Evolutionary conservation across 37 sponge, comb jelly and placozoan species (phyloP).

Genomic region (Ianthella basta): DNA sequence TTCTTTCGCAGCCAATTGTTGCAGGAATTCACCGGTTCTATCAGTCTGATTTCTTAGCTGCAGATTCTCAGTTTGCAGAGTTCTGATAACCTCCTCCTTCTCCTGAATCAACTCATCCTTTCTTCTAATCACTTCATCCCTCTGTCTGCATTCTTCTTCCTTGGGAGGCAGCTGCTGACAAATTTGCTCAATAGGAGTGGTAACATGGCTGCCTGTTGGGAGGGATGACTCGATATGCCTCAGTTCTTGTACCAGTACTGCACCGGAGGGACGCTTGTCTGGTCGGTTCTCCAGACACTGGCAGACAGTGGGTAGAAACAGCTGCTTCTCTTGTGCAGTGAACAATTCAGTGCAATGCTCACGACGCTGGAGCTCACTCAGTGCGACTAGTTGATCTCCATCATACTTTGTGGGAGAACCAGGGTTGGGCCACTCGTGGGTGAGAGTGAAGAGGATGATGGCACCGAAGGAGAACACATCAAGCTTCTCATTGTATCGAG

Average conservation of each 20-base stretch:
- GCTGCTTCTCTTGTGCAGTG: neutral
- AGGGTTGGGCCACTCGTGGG: slow-evolving; percentile 8
- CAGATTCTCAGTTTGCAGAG: too few species aligned
- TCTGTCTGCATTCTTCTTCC: too few species aligned
- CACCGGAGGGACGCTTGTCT: neutral
- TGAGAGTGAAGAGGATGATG: neutral
- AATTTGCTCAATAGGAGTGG: too few species aligned
- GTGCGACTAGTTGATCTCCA: neutral
- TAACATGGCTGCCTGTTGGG: too few species aligned
- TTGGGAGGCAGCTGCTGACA: too few species aligned
- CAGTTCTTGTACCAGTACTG: neutral
- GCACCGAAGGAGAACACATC: slow-evolving; percentile 41
- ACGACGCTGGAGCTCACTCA: neutral
- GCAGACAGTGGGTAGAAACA: neutral
- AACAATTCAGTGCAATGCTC: neutral
- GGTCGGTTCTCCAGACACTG: slow-evolving; percentile 1
- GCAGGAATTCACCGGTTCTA: too few species aligned
- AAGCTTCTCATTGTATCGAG: slow-evolving; percentile 4
- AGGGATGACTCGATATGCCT: neutral
- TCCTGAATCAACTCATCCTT: too few species aligned
- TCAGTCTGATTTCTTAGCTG: too few species aligned
- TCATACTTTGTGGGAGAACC: neutral
- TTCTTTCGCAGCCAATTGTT: too few species aligned
- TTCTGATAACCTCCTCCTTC: too few species aligned
- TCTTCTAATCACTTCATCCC: too few species aligned